Evolutionary conservation across 2,113 vertebrate genomes (phyloP), one percentile per base, ranked within the genome.

Genomic region (Hiodon alosoides): DNA sequence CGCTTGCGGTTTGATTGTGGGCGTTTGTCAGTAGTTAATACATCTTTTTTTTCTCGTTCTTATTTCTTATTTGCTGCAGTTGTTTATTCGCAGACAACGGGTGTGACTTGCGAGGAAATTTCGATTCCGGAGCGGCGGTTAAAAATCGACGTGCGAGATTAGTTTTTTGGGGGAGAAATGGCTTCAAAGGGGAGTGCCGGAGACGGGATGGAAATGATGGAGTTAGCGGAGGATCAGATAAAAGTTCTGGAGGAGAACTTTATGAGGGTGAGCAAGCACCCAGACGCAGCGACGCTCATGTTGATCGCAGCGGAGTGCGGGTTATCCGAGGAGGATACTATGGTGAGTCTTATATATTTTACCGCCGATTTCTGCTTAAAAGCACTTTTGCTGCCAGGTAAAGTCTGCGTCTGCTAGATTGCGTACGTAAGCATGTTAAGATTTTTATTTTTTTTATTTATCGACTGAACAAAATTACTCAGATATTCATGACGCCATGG

Each of bases 231-330:
- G 31, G 83, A 91, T 0, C 91, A 92, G 85, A 17, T 86, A 7
- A 76, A 80, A 77, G 31, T 84, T 48, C 80, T 92, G 87, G 91
- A 92, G 85, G 81, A 90, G 3, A 88, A 86, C 65, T 92, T 91
- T 77, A 80, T 58, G 47, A 87, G 80, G 70, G 79, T 78, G 9
- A 81, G 65, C 79, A 86, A 76, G 61, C 74, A 87, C 58, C 90
- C 90, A 52, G 89, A 90, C 52, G 81, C 17, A 0, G 77, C 85
- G 52, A 84, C 85, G 64, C 85, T 92, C 69, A 88, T 89, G 87
- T 14, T 92, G 84, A 84, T 92, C 68, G 87, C 91, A 0, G 89
- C 89, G 0, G 90, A 92, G 80, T 87, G 84, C 72, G 90, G 89
- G 4, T 85, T 92, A 67, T 76, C 87, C 5, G 89, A 88, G 81